Evolutionary conservation across 2,888 invertebrate genomes (phyloP).

Genomic region (Galerucella pusilla): DNA sequence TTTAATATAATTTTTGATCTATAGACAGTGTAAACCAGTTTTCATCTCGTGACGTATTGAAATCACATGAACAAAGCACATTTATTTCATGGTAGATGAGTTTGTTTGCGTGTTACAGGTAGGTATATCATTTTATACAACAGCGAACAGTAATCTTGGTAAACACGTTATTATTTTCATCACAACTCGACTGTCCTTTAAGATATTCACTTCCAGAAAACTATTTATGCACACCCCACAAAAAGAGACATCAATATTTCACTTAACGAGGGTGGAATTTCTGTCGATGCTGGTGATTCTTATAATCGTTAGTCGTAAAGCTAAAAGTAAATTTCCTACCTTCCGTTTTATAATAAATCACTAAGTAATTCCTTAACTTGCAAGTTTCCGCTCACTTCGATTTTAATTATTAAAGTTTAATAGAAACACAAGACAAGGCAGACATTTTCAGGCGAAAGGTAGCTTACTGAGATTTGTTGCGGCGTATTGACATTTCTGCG

Average conservation of each 20-base stretch:
- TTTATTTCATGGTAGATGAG: not conserved
- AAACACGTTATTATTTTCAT: too few relatives aligned
- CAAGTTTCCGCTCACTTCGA: not conserved
- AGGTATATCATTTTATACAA: not conserved
- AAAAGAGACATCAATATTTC: too few relatives aligned
- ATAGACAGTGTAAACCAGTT: not conserved
- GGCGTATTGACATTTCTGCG: too few relatives aligned
- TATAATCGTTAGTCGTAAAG: not conserved
- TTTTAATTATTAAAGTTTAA: not conserved
- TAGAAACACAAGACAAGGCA: not conserved
- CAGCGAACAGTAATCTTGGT: not conserved
- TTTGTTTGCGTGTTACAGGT: not conserved
- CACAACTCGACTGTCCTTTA: too few relatives aligned
- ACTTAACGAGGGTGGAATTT: too few relatives aligned
- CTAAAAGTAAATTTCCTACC: not conserved
- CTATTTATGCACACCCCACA: too few relatives aligned
- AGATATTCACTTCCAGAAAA: too few relatives aligned
- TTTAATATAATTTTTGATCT: too few relatives aligned
- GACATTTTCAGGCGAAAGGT: not conserved
- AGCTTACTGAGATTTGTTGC: too few relatives aligned
- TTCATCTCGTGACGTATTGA: not conserved
- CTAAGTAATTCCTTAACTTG: not conserved
- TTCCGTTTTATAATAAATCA: not conserved
- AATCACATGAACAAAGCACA: not conserved
- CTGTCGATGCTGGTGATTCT: too few relatives aligned